Base-by-base conservation (phyloP, 2,888 invertebrate species). In the Nomada fucata region DNA sequence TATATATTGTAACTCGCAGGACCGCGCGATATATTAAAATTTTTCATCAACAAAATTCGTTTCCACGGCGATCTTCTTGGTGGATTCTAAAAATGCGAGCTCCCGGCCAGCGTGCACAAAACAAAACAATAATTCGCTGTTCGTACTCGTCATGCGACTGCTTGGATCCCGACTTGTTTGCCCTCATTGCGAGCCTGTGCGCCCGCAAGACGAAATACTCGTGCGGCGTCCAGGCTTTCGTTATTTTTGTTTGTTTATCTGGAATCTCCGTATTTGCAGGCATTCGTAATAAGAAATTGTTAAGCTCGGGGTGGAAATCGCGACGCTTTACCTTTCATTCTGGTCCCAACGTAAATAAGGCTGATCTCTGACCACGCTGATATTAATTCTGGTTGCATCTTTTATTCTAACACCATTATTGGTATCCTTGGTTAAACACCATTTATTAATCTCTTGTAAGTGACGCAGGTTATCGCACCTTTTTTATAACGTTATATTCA, bases 381-480 rank as follows among this genome's bases (percentile, higher is more conserved):
- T 47, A 47, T 47, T 10, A 3, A 47, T 47, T 13, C 15, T 2
- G 10, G 50, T 7, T 26, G 50, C 20, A n/a, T 11, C 5, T 59
- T 79, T 79, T 65, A 79, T 79, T 70, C 2, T 13, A 63, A 79
- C 77, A 79, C 42, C 42, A 23, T 78, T 11, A 5, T 53, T 5
- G 15, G 7, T n/a, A 11, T 18, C 5, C 18, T 13, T 20, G 26
- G n/a, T 20, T 26, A 10, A 20, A 57, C 23, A 52, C 29, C 29
- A 7, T 15, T 10, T 15, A 20, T 1, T 18, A 0, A 59, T 60
- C 23, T 2, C 15, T n/a, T 13, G 2, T 42, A 2, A 36, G 29
- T 7, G 29, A 36, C 29, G 7, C 13, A 10, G 10, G 42, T n/a
- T 11, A n/a, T 47, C 20, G 13, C 64, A 15, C 29, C 36, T 42